Evolutionary conservation across 2,888 invertebrate species (phyloP).

Genomic region (Synanthedon vespiformis): DNA sequence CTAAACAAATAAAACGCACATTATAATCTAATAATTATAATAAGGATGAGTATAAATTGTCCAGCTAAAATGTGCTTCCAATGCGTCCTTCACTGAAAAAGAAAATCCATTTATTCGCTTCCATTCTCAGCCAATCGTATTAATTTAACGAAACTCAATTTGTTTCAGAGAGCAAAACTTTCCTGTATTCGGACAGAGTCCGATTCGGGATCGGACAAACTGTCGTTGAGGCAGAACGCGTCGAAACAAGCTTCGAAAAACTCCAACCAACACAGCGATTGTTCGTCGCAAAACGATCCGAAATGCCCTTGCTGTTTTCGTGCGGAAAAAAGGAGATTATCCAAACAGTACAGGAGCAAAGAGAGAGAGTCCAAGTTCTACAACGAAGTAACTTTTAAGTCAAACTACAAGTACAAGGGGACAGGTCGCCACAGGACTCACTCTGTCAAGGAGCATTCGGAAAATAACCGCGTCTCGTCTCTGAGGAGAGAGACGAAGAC

Average conservation of each 20-base stretch:
- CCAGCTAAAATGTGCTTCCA: no score
- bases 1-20: no score
- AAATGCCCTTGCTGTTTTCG: constrained; percentile 59
- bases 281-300: constrained; percentile 41
- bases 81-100: no score
- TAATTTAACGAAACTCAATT: constrained; percentile 7
- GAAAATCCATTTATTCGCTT: no score
- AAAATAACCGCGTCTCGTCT: constrained; percentile 75
- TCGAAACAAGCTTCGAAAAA: constrained; percentile 47
- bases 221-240: constrained; percentile 47
- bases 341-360: constrained; percentile 28
- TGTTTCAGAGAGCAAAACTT: constrained; percentile 54
- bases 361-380: constrained; percentile 48
- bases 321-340: constrained; percentile 37
- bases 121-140: no score
- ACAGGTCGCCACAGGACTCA: constrained; percentile 57
- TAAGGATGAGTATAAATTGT: no score
- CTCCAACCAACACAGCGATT: constrained; percentile 44
- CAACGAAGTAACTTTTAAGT: constrained; percentile 56
- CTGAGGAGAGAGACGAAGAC: constrained; percentile 87
- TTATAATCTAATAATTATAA: no score
- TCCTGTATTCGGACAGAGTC: constrained; percentile 63
- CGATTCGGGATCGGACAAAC: constrained; percentile 57
- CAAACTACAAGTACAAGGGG: constrained; percentile 53
- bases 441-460: constrained; percentile 65